phyloP scores from a whole-genome alignment of 2,113 vertebrate species.

The Girardinichthys multiradiatus region DNA sequence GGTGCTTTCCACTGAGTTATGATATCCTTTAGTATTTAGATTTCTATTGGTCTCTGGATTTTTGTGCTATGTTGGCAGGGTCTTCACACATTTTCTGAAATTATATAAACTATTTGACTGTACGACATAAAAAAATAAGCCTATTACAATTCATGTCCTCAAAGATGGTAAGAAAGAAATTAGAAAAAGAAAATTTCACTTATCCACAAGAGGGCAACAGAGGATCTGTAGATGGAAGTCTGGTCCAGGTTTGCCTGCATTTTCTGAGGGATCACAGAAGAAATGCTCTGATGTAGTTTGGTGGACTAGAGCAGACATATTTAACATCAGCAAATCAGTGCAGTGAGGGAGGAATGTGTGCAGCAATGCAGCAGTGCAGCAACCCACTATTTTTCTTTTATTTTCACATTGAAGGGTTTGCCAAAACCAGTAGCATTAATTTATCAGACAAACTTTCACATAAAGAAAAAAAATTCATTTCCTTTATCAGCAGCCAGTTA shows the following conservation, averaged over 20 bases:
- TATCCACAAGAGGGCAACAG: constrained; percentile 62
- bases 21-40: background rate
- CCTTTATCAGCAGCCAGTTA: background rate
- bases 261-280: background rate
- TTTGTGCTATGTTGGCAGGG: background rate
- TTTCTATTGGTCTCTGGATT: background rate
- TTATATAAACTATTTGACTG: background rate
- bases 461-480: background rate
- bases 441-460: background rate
- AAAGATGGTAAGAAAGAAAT: background rate
- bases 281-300: background rate
- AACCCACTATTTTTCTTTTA: background rate
- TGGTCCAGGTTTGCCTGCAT: background rate
- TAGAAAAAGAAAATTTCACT: fast-evolving
- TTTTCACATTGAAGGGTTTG: background rate
- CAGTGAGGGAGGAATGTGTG: background rate
- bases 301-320: background rate
- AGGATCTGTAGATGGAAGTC: constrained; percentile 12
- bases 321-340: background rate
- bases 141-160: background rate
- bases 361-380: background rate
- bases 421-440: background rate
- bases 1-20: background rate
- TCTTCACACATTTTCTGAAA: background rate
- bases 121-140: background rate